Conservation (phyloP, 2,888 invertebrate species). For the Drosophila rellima region DNA sequence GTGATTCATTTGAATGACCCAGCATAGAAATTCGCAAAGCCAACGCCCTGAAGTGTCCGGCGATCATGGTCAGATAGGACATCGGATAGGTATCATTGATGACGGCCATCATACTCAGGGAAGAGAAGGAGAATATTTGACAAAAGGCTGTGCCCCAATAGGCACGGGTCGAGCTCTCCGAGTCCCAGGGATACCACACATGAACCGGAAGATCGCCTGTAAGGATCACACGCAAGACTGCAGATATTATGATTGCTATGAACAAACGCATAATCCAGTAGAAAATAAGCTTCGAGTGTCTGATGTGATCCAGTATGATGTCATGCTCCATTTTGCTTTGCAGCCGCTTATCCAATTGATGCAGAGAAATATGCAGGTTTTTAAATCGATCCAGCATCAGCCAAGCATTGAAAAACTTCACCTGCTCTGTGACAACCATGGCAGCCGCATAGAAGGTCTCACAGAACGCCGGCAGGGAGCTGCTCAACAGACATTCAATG, state of each 20-base stretch:
- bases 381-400: constrained; percentile 56
- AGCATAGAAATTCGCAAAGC: constrained; percentile 59
- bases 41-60: constrained; percentile 77
- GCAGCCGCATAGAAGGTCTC: constrained; percentile 63
- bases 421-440: constrained; percentile 56
- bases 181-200: constrained; percentile 82
- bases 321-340: constrained; percentile 48
- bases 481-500: constrained; percentile 58
- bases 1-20: background rate
- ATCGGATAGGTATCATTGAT: constrained; percentile 76
- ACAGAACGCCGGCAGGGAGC: constrained; percentile 66
- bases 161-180: constrained; percentile 11
- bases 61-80: constrained; percentile 73
- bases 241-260: constrained; percentile 19
- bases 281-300: constrained; percentile 47
- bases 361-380: constrained; percentile 54
- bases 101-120: constrained; percentile 48
- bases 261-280: constrained; percentile 32
- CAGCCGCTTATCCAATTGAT: constrained; percentile 68
- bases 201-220: constrained; percentile 65
- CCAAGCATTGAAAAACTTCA: constrained; percentile 71
- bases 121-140: constrained; percentile 43
- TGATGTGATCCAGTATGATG: constrained; percentile 47
- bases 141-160: constrained; percentile 16
- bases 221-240: background rate